Percentiles rank a stretch among this genome's conserved stretches.
Conservation (phyloP, 2,797 vertebrate genomes). For the Clarias fuscus region DNA sequence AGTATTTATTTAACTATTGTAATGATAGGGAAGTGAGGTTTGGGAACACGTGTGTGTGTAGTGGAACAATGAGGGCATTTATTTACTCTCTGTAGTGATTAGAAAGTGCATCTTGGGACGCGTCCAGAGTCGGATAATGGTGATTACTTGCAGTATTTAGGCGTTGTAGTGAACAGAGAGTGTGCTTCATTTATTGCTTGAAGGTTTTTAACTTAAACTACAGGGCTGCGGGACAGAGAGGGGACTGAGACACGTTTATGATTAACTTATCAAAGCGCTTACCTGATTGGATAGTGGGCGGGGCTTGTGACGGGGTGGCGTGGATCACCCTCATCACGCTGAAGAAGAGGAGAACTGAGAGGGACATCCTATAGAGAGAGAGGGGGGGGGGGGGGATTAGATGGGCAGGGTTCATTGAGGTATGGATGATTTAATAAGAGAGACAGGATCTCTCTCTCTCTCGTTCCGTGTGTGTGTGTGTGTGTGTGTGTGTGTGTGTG, state of each 20-base stretch:
- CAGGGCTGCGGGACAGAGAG: background rate
- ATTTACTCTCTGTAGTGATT: background rate
- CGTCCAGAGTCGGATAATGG: background rate
- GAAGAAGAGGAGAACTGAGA: slow-evolving; percentile 36
- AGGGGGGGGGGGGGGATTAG: slow-evolving; percentile 17
- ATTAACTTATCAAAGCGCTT: slow-evolving; percentile 2
- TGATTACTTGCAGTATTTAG: background rate
- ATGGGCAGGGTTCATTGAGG: slow-evolving; percentile 1
- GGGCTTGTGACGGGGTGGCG: slow-evolving; percentile 13
- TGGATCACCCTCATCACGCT: slow-evolving; percentile 17
- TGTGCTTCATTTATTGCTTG: too few relatives aligned
- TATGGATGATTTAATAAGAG: slow-evolving; percentile 37
- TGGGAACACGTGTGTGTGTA: background rate
- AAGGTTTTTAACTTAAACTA: background rate
- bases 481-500: slow-evolving; percentile 11
- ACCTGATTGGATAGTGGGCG: slow-evolving; percentile 49
- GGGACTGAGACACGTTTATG: background rate
- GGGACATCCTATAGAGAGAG: slow-evolving; percentile 34
- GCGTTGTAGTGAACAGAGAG: background rate
- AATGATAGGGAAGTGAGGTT: background rate
- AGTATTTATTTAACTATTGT: background rate
- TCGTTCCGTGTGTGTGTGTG: background rate
- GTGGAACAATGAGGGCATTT: background rate
- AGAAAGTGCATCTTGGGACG: background rate
- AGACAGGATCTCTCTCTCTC: background rate